These are phyloP conservation scores for Formica selysi DNA, from an alignment of 1,140 invertebrate species.

Conservation along the genomic window DNA sequence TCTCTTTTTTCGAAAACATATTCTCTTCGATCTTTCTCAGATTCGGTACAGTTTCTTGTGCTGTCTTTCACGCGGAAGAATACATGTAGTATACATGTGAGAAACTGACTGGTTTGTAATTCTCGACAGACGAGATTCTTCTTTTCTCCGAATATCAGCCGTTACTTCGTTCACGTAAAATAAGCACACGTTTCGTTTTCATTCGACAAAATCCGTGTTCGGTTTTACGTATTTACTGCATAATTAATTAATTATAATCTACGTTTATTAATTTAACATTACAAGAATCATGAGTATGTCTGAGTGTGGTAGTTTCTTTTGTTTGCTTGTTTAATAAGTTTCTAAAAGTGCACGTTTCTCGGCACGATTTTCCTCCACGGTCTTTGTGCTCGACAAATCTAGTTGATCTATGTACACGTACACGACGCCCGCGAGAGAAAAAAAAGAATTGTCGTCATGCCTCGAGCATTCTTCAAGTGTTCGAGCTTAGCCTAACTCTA, in stretches of 20 bases:
- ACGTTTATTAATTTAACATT: conserved; percentile 78
- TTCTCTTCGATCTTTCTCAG: neutral
- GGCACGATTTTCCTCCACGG: conserved; percentile 57
- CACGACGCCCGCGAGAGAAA: conserved; percentile 36
- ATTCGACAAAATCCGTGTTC: neutral
- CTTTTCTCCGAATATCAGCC: neutral
- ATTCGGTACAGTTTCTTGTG: conserved; percentile 20
- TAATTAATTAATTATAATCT: conserved; percentile 68
- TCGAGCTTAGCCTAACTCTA: conserved; percentile 40
- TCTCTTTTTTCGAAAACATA: conserved; percentile 25
- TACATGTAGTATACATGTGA: neutral
- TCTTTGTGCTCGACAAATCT: conserved; percentile 76
- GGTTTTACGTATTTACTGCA: conserved; percentile 43
- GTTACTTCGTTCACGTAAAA: neutral
- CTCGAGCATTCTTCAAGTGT: conserved; percentile 21
- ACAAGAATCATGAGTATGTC: conserved; percentile 82
- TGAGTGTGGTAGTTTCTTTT: conserved; percentile 53
- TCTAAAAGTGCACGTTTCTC: conserved; percentile 49
- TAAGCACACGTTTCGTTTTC: neutral
- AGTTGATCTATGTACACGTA: conserved; percentile 56
- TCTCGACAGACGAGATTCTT: neutral
- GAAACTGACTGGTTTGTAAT: neutral
- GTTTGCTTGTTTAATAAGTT: conserved; percentile 44
- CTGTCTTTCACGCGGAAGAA: conserved; percentile 23
- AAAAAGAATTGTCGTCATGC: conserved; percentile 32